Conservation (phyloP, 2,797 vertebrate species). For the Odontamblyopus lacepedii region DNA sequence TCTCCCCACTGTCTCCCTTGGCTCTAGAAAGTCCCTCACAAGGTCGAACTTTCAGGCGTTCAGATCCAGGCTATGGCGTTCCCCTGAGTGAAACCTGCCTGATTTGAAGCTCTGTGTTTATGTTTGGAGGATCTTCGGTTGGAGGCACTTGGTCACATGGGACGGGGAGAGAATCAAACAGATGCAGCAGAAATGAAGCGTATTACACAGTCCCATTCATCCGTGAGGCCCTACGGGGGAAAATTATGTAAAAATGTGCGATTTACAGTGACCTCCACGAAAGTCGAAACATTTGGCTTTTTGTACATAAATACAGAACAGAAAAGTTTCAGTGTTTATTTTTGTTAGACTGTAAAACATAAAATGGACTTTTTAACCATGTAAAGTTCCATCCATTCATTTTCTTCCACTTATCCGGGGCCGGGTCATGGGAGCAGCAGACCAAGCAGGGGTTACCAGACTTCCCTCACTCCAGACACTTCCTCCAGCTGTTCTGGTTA, state of each 20-base stretch:
- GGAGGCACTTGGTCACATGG: not conserved
- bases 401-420: too few species aligned
- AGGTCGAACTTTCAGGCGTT: conserved; percentile 12
- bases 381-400: too few species aligned
- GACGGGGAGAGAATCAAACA: not conserved
- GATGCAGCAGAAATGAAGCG: conserved; percentile 9
- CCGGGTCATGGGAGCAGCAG: too few species aligned
- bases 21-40: not conserved
- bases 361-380: too few species aligned
- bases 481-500: too few species aligned
- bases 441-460: too few species aligned
- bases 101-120: conserved; percentile 6
- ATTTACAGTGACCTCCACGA: not conserved
- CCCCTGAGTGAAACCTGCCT: not conserved
- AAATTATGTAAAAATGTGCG: not conserved
- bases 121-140: conserved; percentile 1
- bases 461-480: too few species aligned
- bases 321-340: too few species aligned
- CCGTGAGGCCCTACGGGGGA: not conserved
- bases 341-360: too few species aligned
- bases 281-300: not conserved
- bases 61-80: not conserved
- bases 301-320: too few species aligned
- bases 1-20: not conserved
- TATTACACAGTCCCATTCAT: not conserved